These are phyloP conservation scores for Tinea pellionella DNA, from an alignment of 2,888 invertebrate species.

Conservation along the genomic window DNA sequence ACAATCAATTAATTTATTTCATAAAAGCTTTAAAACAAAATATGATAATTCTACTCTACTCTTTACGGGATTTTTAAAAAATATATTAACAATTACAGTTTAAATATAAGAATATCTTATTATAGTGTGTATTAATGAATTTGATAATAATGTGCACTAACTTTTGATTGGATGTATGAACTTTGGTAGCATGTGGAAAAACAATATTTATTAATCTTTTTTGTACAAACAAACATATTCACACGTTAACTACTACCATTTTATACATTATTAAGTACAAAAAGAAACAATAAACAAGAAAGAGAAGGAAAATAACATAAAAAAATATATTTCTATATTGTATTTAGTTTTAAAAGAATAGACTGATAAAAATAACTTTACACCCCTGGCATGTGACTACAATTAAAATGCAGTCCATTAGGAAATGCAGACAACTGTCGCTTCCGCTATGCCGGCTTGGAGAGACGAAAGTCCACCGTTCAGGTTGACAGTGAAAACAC, in stretches of 20 bases:
- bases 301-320: not conserved
- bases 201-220: not conserved
- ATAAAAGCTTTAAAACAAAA: not conserved
- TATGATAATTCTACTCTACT: not conserved
- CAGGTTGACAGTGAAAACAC: too few relatives aligned
- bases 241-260: not conserved
- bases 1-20: conserved; percentile 6
- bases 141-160: not conserved
- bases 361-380: too few relatives aligned
- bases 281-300: not conserved
- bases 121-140: not conserved
- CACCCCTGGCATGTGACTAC: too few relatives aligned
- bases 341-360: too few relatives aligned
- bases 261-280: not conserved
- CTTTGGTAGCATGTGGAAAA: conserved; percentile 4
- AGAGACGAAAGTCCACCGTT: too few relatives aligned
- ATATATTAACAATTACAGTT: not conserved
- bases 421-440: too few relatives aligned
- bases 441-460: too few relatives aligned
- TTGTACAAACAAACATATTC: too few relatives aligned
- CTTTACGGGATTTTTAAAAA: not conserved
- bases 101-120: not conserved
- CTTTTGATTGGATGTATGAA: not conserved
- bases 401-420: too few relatives aligned
- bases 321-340: too few relatives aligned